Evolutionary conservation across 2,888 invertebrate species (phyloP).

Genomic region (Rhingia campestris): DNA sequence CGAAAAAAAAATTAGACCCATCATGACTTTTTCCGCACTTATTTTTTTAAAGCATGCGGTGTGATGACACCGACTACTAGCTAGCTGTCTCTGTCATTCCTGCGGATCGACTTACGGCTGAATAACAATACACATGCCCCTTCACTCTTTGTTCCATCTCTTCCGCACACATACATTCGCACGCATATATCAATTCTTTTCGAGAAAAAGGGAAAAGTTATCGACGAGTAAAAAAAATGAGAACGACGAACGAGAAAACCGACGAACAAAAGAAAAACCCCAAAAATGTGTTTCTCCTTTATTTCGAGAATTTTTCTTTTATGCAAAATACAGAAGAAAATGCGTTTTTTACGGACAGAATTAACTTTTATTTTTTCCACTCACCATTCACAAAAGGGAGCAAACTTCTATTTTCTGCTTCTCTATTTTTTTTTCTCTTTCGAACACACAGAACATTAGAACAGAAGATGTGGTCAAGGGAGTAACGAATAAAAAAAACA

Average conservation of each 20-base stretch:
- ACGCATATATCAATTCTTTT: constrained; percentile 36
- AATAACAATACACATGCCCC: constrained; percentile 33
- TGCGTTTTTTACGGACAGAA: constrained; percentile 36
- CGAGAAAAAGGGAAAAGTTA: constrained; percentile 64
- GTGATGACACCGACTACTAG: constrained; percentile 46
- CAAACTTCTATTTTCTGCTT: constrained; percentile 23
- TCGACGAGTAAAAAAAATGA: constrained; percentile 48
- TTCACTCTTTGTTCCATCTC: constrained; percentile 11
- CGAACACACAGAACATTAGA: constrained; percentile 32
- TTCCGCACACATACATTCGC: constrained; percentile 15
- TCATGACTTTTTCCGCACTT: constrained; percentile 64
- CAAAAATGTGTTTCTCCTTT: constrained; percentile 56
- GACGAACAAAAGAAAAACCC: constrained; percentile 52
- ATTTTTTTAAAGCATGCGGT: constrained; percentile 65
- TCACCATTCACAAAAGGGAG: constrained; percentile 43
- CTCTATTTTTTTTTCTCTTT: constrained; percentile 7
- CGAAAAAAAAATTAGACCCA: not conserved
- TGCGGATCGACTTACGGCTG: constrained; percentile 35
- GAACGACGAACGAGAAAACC: constrained; percentile 42
- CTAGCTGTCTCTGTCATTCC: constrained; percentile 31
- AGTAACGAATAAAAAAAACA: constrained; percentile 1
- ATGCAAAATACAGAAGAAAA: constrained; percentile 37
- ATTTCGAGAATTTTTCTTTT: constrained; percentile 50
- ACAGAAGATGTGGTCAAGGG: constrained; percentile 17
- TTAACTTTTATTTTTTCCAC: constrained; percentile 33